Conservation (phyloP, 2,888 invertebrate species). For the Mythimna vitellina region DNA sequence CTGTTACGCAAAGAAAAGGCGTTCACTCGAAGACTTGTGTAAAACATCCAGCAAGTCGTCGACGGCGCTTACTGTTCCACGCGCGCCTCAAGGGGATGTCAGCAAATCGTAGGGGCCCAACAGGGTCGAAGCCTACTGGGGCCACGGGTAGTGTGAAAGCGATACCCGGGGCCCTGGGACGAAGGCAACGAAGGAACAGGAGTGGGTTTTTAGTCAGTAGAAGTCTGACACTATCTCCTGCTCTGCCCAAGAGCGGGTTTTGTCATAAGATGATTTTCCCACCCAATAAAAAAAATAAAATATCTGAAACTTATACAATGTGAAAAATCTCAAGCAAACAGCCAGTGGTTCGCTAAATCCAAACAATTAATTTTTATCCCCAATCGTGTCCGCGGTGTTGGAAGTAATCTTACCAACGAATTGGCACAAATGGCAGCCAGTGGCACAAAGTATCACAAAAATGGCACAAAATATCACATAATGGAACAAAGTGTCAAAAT, state of each 20-base stretch:
- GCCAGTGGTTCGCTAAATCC: slow-evolving; percentile 18
- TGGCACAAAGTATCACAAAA: slow-evolving; percentile 1
- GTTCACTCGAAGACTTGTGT: slow-evolving; percentile 3
- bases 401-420: slow-evolving; percentile 39
- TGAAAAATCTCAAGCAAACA: slow-evolving; percentile 6
- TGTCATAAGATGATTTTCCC: no score
- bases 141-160: no score
- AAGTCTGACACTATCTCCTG: no score
- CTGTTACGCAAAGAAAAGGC: neutral
- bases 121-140: no score
- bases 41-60: slow-evolving; percentile 12
- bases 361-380: slow-evolving; percentile 41
- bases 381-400: slow-evolving; percentile 10
- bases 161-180: no score
- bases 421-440: slow-evolving; percentile 15
- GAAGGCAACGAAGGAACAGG: no score
- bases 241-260: no score
- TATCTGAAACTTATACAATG: slow-evolving; percentile 5
- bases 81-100: no score
- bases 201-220: no score
- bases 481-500: slow-evolving; percentile 10
- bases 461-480: slow-evolving; percentile 10
- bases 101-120: no score
- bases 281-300: no score
- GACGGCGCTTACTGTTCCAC: no score